Conservation (phyloP, 1,140 invertebrate species). For the Drosophila paulistorum region DNA sequence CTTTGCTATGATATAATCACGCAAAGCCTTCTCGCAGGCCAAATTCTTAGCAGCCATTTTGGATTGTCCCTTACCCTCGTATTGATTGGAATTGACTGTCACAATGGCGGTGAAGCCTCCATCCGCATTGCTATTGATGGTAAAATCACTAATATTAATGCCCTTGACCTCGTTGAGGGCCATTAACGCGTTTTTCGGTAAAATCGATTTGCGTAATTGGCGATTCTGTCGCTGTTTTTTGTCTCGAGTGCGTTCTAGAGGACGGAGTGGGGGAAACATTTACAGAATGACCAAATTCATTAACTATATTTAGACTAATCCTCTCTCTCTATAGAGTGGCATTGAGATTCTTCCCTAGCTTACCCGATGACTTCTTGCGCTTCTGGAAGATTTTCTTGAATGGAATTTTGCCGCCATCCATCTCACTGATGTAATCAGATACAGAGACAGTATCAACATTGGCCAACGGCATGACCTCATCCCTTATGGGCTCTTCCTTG, state of each 20-base stretch:
- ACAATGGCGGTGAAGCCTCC: slow-evolving; percentile 78
- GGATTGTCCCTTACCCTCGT: slow-evolving; percentile 83
- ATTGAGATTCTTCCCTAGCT: not conserved
- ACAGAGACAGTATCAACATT: not conserved
- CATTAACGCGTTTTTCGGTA: slow-evolving; percentile 94
- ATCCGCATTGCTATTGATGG: slow-evolving; percentile 65
- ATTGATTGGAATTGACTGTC: slow-evolving; percentile 72
- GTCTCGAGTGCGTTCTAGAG: slow-evolving; percentile 80
- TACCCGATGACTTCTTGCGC: slow-evolving; percentile 81
- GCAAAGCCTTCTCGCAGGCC: slow-evolving; percentile 89
- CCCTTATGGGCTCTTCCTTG: slow-evolving; percentile 37
- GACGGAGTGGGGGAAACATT: not conserved
- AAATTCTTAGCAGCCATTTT: slow-evolving; percentile 85
- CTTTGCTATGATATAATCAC: slow-evolving; percentile 88
- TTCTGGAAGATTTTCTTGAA: slow-evolving; percentile 80
- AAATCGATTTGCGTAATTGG: slow-evolving; percentile 86
- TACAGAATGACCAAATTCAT: not conserved
- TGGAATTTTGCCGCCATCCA: slow-evolving; percentile 59
- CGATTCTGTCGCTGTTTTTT: slow-evolving; percentile 88
- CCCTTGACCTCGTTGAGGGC: slow-evolving; percentile 92
- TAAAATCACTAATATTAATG: slow-evolving; percentile 74
- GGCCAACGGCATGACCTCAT: not conserved
- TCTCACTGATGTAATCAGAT: not conserved
- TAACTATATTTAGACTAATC: too few species aligned
- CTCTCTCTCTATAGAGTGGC: too few species aligned